Percentiles rank a stretch among this genome's conserved stretches.
Evolutionary conservation across 2,113 vertebrate genomes (phyloP).

Genomic region (Erpornis zantholeuca): DNA sequence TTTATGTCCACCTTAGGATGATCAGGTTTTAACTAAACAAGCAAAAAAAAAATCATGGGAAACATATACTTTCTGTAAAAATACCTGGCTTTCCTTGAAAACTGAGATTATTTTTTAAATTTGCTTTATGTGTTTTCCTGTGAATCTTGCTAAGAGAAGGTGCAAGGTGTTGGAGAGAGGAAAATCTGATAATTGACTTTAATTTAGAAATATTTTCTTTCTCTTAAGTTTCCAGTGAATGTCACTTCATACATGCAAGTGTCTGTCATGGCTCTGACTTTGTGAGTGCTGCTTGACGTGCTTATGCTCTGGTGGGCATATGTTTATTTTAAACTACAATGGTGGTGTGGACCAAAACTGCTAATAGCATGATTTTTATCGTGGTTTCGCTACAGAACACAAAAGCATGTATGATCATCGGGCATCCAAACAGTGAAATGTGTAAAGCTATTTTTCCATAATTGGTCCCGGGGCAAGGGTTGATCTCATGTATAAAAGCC

Average conservation of each 20-base stretch:
- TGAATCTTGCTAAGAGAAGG: neutral
- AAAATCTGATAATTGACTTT: neutral
- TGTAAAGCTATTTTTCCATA: slow-evolving; percentile 72
- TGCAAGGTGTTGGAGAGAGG: neutral
- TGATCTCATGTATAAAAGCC: slow-evolving; percentile 68
- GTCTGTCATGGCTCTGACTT: neutral
- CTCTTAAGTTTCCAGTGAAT: neutral
- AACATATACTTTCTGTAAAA: neutral
- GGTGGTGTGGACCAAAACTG: slow-evolving; percentile 14
- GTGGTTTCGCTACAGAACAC: slow-evolving; percentile 57
- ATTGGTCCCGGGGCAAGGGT: slow-evolving; percentile 77
- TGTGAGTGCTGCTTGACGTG: neutral
- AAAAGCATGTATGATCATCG: slow-evolving; percentile 61
- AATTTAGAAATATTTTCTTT: neutral
- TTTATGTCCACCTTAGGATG: neutral
- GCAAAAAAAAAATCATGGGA: accelerated
- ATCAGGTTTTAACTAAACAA: neutral
- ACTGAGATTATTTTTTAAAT: neutral
- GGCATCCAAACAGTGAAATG: slow-evolving; percentile 64
- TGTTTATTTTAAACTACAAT: neutral
- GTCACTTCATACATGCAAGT: neutral
- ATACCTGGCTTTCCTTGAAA: neutral
- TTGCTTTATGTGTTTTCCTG: neutral
- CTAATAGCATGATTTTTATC: slow-evolving; percentile 49
- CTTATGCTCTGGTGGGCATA: neutral